These are phyloP conservation scores for Tetrao urogallus DNA, from an alignment of 2,113 vertebrate species.

Conservation along the genomic window DNA sequence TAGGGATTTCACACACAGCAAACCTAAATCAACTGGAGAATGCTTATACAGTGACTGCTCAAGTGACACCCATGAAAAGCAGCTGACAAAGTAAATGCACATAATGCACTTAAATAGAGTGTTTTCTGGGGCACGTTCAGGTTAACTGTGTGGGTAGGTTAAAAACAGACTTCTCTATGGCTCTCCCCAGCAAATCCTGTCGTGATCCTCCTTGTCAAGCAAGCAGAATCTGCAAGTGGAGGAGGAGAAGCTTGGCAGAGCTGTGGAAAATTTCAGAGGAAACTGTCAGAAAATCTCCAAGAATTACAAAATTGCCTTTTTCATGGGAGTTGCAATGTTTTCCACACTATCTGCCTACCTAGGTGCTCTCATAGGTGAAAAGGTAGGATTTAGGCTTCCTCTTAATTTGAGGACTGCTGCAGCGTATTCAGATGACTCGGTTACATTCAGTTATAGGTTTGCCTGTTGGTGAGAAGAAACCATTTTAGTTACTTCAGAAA, in stretches of 20 bases:
- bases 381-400: not conserved
- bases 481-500: conserved; percentile 24
- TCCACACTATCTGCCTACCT: not conserved
- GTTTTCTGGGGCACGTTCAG: not conserved
- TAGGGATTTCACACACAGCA: conserved; percentile 24
- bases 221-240: not conserved
- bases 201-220: conserved; percentile 8
- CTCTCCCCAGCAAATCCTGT: conserved; percentile 10
- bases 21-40: not conserved
- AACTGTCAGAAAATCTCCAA: not conserved
- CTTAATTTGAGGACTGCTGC: not conserved
- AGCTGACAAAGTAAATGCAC: conserved; percentile 6
- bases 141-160: not conserved
- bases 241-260: conserved; percentile 6
- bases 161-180: conserved; percentile 8
- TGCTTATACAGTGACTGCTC: not conserved
- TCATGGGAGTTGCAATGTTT: not conserved
- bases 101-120: not conserved
- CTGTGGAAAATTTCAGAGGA: not conserved
- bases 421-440: conserved; percentile 1
- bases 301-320: not conserved
- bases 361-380: not conserved
- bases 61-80: not conserved
- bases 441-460: not conserved
- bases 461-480: conserved; percentile 10